Evolutionary conservation across 2,888 invertebrate species (phyloP).

Genomic region (Meiosimyza platycephala): DNA sequence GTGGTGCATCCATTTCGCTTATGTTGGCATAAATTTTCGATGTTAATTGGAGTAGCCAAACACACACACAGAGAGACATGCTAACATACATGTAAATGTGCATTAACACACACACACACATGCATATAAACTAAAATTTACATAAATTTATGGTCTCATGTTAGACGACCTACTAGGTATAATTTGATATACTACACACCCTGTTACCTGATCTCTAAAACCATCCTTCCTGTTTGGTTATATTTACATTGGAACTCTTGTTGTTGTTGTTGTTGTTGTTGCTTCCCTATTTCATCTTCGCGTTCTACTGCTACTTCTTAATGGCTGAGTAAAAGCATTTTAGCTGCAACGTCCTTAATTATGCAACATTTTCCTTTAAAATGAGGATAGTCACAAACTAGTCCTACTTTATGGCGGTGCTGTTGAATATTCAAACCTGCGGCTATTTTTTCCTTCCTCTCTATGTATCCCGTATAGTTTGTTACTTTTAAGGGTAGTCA

Average conservation of each 20-base stretch:
- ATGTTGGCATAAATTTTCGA: conserved; percentile 54
- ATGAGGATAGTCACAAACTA: conserved; percentile 45
- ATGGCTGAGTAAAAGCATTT: conserved; percentile 13
- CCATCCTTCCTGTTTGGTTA: not conserved
- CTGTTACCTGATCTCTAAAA: not conserved
- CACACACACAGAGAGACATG: conserved; percentile 16
- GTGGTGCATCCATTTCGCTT: conserved; percentile 47
- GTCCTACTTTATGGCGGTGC: conserved; percentile 31
- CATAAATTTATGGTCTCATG: too few relatives aligned
- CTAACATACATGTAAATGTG: not conserved
- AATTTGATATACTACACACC: too few relatives aligned
- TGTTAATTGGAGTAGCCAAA: conserved; percentile 34
- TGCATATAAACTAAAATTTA: conserved; percentile 20
- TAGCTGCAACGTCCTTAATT: conserved; percentile 54
- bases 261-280: conserved; percentile 31
- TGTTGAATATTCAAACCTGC: conserved; percentile 55
- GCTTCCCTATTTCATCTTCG: not conserved
- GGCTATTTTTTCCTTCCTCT: conserved; percentile 23
- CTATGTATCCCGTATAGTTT: too few relatives aligned
- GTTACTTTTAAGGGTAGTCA: too few relatives aligned
- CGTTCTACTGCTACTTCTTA: too few relatives aligned
- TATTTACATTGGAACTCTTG: not conserved
- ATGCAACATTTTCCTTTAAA: conserved; percentile 55
- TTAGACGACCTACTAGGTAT: too few relatives aligned
- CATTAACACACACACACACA: not conserved